These are phyloP conservation scores for Apamea crenata DNA, from an alignment of 2,888 invertebrate species.

Conservation along the genomic window DNA sequence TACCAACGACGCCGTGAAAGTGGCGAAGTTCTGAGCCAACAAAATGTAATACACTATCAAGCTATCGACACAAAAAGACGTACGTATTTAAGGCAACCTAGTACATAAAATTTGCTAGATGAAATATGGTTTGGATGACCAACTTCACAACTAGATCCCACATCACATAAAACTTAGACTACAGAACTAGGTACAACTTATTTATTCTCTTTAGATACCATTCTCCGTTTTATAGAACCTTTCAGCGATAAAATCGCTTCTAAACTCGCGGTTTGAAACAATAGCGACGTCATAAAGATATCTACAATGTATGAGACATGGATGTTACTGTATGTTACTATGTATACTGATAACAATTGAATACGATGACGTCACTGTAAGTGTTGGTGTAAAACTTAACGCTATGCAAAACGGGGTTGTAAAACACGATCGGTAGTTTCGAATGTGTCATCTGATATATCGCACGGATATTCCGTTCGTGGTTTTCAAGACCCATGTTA, in stretches of 20 bases:
- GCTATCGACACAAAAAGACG: neutral
- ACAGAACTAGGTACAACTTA: neutral
- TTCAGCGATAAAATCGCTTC: slow-evolving; percentile 22
- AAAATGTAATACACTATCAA: too few relatives aligned
- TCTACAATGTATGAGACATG: slow-evolving; percentile 24
- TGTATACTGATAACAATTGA: slow-evolving; percentile 7
- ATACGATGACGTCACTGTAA: slow-evolving; percentile 14
- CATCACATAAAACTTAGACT: neutral
- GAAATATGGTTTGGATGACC: neutral
- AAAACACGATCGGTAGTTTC: slow-evolving; percentile 13
- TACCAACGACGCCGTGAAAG: neutral
- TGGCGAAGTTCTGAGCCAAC: neutral
- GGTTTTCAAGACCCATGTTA: neutral
- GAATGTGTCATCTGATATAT: neutral
- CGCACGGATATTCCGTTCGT: neutral
- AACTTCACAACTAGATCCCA: neutral
- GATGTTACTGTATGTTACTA: neutral
- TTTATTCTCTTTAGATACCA: slow-evolving; percentile 13
- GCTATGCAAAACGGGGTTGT: neutral
- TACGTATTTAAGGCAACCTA: neutral
- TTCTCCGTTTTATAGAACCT: slow-evolving; percentile 21
- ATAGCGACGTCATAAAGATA: slow-evolving; percentile 21
- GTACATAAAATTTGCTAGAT: neutral
- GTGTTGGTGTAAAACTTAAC: slow-evolving; percentile 10
- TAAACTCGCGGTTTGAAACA: slow-evolving; percentile 20